phyloP scores from a whole-genome alignment of 2,888 invertebrate species.

The Gymnocheta viridis region DNA sequence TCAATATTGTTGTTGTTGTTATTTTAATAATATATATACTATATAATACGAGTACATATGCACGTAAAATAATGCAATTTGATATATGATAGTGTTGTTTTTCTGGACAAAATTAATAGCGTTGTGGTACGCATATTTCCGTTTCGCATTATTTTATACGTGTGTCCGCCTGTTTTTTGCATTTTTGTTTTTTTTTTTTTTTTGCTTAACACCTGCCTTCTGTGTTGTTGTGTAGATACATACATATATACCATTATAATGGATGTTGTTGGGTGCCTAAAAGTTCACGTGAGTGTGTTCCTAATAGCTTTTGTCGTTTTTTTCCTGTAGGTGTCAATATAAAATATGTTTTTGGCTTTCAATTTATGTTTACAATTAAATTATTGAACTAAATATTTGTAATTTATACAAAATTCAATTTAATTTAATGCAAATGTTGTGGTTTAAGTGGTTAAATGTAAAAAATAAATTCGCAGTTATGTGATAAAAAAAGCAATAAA shows the following conservation, averaged over 20 bases:
- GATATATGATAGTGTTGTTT: slow-evolving; percentile 29
- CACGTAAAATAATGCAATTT: background rate
- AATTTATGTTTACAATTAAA: slow-evolving; percentile 47
- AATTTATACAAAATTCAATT: slow-evolving; percentile 13
- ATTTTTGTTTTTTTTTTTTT: background rate
- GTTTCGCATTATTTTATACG: slow-evolving; percentile 54
- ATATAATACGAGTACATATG: background rate
- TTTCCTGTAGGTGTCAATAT: slow-evolving; percentile 47
- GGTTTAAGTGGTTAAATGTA: background rate
- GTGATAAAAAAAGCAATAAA: background rate
- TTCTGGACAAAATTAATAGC: slow-evolving; percentile 29
- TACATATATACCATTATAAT: no score
- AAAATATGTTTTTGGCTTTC: slow-evolving; percentile 45
- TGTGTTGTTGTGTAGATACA: background rate
- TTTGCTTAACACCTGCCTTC: slow-evolving; percentile 36
- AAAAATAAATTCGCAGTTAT: background rate
- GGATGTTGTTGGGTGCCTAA: background rate
- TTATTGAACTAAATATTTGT: slow-evolving; percentile 16
- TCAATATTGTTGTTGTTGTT: slow-evolving; percentile 25
- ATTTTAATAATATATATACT: background rate
- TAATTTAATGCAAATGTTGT: background rate
- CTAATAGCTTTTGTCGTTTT: slow-evolving; percentile 12
- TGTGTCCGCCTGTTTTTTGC: background rate
- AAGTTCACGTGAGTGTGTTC: slow-evolving; percentile 9
- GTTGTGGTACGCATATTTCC: slow-evolving; percentile 57